Evolutionary conservation across 2,888 invertebrate genomes (phyloP).

Genomic region (Drosophila melanosoma): DNA sequence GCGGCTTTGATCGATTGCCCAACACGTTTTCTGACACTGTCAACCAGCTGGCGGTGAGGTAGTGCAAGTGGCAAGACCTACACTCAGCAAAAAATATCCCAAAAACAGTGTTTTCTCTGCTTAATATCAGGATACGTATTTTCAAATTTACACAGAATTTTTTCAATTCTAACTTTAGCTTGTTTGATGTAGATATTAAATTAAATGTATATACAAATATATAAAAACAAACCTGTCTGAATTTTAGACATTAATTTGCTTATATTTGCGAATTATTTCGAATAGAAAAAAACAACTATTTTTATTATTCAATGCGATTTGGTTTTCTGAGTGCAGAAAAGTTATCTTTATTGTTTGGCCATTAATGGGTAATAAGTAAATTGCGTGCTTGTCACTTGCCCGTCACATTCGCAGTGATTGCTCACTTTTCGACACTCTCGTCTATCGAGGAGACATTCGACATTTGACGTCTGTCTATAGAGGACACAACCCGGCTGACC

Average conservation of each 20-base stretch:
- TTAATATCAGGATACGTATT: not conserved
- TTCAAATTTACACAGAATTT: not conserved
- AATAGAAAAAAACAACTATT: not conserved
- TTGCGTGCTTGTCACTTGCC: constrained; percentile 76
- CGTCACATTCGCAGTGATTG: constrained; percentile 77
- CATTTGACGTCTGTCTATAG: constrained; percentile 42
- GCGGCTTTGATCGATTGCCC: constrained; percentile 80
- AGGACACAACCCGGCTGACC: constrained; percentile 41
- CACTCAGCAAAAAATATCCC: not conserved
- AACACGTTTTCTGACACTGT: constrained; percentile 54
- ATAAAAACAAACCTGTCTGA: too few relatives aligned
- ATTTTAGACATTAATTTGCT: not conserved
- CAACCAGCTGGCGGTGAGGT: constrained; percentile 27
- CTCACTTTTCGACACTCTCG: constrained; percentile 77
- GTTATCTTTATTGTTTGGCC: constrained; percentile 41
- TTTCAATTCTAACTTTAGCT: not conserved
- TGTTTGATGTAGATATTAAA: not conserved
- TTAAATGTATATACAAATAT: too few relatives aligned
- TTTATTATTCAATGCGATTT: not conserved
- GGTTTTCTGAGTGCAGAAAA: not conserved
- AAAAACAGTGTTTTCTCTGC: not conserved
- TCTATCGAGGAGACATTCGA: constrained; percentile 31
- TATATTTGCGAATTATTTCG: not conserved
- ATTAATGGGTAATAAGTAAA: constrained; percentile 83
- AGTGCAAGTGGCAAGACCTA: constrained; percentile 5